phyloP scores from a whole-genome alignment of 2,113 vertebrate genomes.

The Gymnarchus niloticus region DNA sequence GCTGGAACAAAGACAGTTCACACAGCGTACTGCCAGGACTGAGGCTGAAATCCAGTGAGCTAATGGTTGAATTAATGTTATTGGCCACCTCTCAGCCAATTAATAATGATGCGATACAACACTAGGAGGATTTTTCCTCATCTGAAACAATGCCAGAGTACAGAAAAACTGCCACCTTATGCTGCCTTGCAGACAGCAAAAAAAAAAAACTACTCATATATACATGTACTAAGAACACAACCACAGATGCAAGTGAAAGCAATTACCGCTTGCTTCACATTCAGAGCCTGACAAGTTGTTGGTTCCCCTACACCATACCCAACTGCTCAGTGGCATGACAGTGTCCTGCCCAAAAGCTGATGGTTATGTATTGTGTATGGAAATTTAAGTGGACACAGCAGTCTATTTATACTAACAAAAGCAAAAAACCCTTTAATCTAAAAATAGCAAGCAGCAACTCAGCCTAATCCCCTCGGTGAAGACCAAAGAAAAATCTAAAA shows the following conservation, averaged over 20 bases:
- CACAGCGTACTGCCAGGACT: background rate
- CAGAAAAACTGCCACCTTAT: background rate
- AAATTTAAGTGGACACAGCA: background rate
- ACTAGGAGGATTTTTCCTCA: background rate
- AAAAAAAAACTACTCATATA: background rate
- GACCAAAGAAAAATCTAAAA: background rate
- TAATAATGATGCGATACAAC: background rate
- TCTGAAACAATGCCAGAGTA: background rate
- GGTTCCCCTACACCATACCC: background rate
- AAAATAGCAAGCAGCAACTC: constrained; percentile 14
- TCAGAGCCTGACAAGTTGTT: background rate
- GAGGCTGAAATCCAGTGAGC: background rate
- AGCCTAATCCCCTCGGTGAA: background rate
- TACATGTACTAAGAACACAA: background rate
- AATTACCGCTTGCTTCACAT: background rate
- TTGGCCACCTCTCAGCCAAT: background rate
- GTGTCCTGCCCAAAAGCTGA: background rate
- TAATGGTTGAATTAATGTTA: background rate
- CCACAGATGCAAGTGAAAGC: background rate
- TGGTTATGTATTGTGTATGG: background rate
- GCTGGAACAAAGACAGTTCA: background rate
- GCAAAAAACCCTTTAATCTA: background rate
- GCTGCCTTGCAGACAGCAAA: background rate
- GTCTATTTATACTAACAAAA: constrained; percentile 16
- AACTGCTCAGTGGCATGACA: background rate